Evolutionary conservation across 2,797 vertebrate genomes (phyloP), one percentile per base, ranked within the genome.

Genomic region (Triplophysa yarkandensis): DNA sequence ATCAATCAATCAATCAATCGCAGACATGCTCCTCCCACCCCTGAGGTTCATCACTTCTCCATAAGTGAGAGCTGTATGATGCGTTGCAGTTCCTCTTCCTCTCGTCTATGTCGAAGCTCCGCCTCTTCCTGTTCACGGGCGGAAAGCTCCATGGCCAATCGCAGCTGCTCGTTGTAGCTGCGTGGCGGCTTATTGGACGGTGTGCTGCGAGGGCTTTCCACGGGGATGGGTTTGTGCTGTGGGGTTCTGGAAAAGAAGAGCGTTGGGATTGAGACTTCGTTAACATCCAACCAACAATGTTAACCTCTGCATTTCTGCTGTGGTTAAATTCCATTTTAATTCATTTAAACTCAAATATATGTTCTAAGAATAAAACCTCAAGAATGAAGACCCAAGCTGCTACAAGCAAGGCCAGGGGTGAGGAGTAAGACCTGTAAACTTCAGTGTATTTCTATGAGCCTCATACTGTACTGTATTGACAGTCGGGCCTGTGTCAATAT

Each of bases 21-120:
- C 48, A 67, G 25, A 28, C 50, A 64, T 63, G 46, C 71, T 69
- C 65, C 23, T 52, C 68, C 68, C 62, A 34, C 52, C 32, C 43
- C 11, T 23, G 52, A 32, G 50, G 64, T 30, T n/a, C 48, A 66
- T 92, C 86, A 98, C 86, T 98, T 96, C 87, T 98, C 96, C 77
- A 94, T 97, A 81, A 98, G 92, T 0, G 96, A 99, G 84, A 99
- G 95, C 91, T 91, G 93, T 83, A 98, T 93, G 87, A 98, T 97
- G n/a, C 93, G 91, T 87, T 95, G 93, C 39, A 98, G 92, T 84
- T 98, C 95, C 84, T 96, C 95, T 61, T 98, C 95, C 82, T 98
- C 96, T 83, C 85, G 94, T 57, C 88, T 92, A 8, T 86, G 92
- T n/a, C 92, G 90, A 36, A 90, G 88, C 87, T 95, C 92, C 4